Percentiles rank a stretch among this genome's conserved stretches.
Evolutionary conservation across 2,113 vertebrate species (phyloP).

Genomic region (Circaetus cinerascens): DNA sequence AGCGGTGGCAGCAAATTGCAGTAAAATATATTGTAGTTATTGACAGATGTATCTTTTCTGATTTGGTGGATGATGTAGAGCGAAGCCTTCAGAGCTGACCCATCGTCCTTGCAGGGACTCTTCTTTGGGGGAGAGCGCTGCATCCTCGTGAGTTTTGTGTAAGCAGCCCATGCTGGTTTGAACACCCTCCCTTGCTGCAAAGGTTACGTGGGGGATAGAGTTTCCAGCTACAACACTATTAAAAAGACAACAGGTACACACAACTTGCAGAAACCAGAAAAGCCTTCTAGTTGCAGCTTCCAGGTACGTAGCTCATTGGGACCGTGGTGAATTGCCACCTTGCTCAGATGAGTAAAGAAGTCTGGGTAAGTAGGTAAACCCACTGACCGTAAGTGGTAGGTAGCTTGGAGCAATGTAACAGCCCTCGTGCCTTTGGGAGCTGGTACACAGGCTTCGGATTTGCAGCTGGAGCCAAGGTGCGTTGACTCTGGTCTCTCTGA

Average conservation of each 20-base stretch:
- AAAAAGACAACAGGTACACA: background rate
- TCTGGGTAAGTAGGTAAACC: background rate
- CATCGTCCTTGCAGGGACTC: rapidly evolving
- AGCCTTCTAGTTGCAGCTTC: background rate
- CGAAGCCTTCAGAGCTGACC: background rate
- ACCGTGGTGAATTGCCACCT: background rate
- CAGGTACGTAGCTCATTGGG: background rate
- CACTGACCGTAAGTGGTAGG: rapidly evolving
- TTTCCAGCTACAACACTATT: background rate
- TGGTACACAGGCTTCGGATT: background rate
- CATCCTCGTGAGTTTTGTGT: background rate
- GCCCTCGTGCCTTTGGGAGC: background rate
- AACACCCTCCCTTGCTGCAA: background rate
- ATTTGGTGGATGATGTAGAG: background rate
- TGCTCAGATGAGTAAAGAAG: background rate
- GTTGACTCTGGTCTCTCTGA: background rate
- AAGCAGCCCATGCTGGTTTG: background rate
- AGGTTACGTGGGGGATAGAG: too few species aligned
- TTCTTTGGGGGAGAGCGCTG: background rate
- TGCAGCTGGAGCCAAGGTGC: background rate
- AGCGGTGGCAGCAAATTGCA: background rate
- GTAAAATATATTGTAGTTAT: background rate
- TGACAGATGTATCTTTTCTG: background rate
- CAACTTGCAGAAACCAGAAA: background rate
- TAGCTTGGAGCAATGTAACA: background rate